These are phyloP conservation scores for Gymnodraco acuticeps DNA, from an alignment of 2,797 vertebrate genomes.

Conservation along the genomic window DNA sequence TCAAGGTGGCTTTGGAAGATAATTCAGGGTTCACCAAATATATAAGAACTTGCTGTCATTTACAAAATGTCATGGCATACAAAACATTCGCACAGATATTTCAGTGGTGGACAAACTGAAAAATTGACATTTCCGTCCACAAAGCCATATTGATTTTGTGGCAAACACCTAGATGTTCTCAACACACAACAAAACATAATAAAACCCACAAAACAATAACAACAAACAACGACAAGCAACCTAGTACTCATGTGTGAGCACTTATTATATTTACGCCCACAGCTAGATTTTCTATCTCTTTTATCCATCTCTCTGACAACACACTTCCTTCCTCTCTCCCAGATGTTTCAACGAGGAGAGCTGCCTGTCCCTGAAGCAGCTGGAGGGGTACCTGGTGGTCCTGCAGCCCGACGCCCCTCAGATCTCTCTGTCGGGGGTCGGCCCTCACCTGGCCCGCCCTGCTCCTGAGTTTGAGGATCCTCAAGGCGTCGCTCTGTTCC, in stretches of 20 bases:
- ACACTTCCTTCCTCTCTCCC: slow-evolving; percentile 20
- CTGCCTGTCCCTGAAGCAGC: slow-evolving; percentile 93
- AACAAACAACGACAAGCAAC: no score
- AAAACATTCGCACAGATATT: neutral
- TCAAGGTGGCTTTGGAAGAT: neutral
- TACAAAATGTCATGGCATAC: neutral
- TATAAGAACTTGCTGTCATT: no score
- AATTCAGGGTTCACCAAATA: no score
- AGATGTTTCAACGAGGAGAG: slow-evolving; percentile 98
- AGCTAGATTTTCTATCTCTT: neutral
- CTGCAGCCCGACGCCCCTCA: slow-evolving; percentile 97
- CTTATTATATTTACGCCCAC: no score
- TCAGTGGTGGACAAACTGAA: neutral
- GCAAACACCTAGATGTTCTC: no score
- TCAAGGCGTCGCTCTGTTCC: slow-evolving; percentile 92
- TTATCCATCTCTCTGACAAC: neutral
- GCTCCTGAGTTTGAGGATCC: slow-evolving; percentile 91
- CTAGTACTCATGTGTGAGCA: no score
- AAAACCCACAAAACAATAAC: no score
- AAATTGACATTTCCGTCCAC: no score
- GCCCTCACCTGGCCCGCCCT: slow-evolving; percentile 92
- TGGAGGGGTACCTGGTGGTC: slow-evolving; percentile 97
- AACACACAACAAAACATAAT: no score
- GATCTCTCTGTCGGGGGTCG: slow-evolving; percentile 93
- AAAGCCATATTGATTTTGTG: neutral